phyloP scores from a whole-genome alignment of 2,113 vertebrate genomes.

The Anguilla japonica region DNA sequence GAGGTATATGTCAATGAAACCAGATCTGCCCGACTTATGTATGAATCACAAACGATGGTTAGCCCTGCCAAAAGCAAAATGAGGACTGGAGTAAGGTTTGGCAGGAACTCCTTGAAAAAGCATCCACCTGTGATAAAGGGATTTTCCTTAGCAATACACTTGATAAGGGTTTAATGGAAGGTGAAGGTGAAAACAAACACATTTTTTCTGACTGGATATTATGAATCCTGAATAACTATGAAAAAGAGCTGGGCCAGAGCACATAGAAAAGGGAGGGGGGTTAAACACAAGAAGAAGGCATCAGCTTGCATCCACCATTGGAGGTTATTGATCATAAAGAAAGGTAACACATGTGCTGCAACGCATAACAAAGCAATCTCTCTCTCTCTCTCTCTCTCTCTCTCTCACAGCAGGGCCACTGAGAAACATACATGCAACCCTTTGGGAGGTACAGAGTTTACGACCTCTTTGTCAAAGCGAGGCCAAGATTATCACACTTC shows the following conservation, averaged over 20 bases:
- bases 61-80: too few relatives aligned
- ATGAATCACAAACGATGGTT: too few relatives aligned
- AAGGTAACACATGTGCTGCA: neutral
- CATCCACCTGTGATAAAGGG: too few relatives aligned
- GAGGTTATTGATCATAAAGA: neutral
- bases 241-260: neutral
- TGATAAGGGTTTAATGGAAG: neutral
- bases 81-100: too few relatives aligned
- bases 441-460: conserved; percentile 47
- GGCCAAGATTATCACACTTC: conserved; percentile 40
- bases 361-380: neutral
- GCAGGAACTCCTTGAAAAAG: too few relatives aligned
- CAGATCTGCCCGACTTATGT: too few relatives aligned
- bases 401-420: conserved; percentile 19
- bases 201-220: too few relatives aligned
- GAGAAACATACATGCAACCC: conserved; percentile 34
- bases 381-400: neutral
- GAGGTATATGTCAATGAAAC: too few relatives aligned
- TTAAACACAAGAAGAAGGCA: neutral
- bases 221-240: too few relatives aligned
- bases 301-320: neutral
- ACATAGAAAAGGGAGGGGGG: neutral
- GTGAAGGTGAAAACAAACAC: neutral
- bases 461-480: conserved; percentile 39
- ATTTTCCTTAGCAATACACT: too few relatives aligned